These are phyloP conservation scores for Condylostylus longicornis DNA, from an alignment of 1,140 invertebrate species.

Conservation along the genomic window DNA sequence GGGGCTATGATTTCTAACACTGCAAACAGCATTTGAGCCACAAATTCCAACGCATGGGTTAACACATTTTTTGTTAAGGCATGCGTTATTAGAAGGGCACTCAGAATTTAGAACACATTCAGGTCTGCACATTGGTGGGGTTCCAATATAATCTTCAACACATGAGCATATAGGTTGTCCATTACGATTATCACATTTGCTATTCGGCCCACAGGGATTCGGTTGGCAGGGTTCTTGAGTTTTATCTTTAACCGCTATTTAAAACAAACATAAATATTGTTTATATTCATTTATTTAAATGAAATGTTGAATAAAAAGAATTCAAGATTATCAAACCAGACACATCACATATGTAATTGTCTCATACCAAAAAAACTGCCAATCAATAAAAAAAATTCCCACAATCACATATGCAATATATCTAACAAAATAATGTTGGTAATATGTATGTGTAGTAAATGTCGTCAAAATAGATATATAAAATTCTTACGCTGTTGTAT, in stretches of 20 bases:
- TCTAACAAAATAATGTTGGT: no score
- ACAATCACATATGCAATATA: no score
- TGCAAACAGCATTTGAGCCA: conserved; percentile 58
- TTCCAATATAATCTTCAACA: conserved; percentile 34
- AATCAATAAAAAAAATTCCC: no score
- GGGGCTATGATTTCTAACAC: conserved; percentile 66
- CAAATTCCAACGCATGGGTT: conserved; percentile 41
- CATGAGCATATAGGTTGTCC: conserved; percentile 35
- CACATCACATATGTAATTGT: no score
- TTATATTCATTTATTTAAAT: conserved; percentile 33
- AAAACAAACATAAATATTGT: no score
- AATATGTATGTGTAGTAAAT: no score
- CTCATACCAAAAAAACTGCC: no score
- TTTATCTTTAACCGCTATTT: conserved; percentile 35
- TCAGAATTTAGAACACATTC: conserved; percentile 42
- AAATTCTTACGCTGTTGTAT: conserved; percentile 7
- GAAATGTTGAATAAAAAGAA: conserved; percentile 21
- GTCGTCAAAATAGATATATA: conserved; percentile 8
- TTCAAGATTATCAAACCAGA: no score
- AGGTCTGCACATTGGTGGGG: conserved; percentile 40
- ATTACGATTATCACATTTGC: conserved; percentile 36
- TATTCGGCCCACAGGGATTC: conserved; percentile 43
- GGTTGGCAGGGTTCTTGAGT: conserved; percentile 35
- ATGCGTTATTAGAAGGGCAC: conserved; percentile 37
- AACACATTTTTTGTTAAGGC: conserved; percentile 40